Evolutionary conservation across 1,140 invertebrate genomes (phyloP), one percentile per base, ranked within the genome.

Genomic region (Cecropterus lyciades): DNA sequence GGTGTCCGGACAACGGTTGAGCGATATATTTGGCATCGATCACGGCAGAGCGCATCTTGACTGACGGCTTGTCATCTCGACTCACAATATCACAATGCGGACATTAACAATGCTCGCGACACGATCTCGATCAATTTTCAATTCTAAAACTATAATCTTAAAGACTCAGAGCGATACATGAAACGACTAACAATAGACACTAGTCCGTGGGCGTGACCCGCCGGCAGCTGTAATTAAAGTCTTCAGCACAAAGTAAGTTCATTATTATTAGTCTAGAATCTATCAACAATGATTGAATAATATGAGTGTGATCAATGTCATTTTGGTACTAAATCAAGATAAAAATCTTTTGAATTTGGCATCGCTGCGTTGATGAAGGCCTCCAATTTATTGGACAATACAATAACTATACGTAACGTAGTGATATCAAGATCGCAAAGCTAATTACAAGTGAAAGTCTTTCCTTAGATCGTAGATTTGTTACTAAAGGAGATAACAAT

Each of bases 361-460:
- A 57, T 13, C 16, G n/a, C n/a, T n/a, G n/a, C 11, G 11, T 20
- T 24, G 37, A 20, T 40, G 30, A 40, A 55, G 33, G 37, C 52
- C 52, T 40, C 52, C 15, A 55, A 40, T 42, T 55, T 55, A 55
- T n/a, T 11, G 37, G 37, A 37, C 52, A 43, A 20, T 57, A 17
- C 40, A 57, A 57, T 37, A n/a, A 42, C n/a, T 57, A 17, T 45
- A 56, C 40, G 40, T 57, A 57, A 57, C 55, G 8, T n/a, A 10
- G 20, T 20, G 40, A 20, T 57, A 57, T 57, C 40, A 57, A 43
- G 37, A 57, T 57, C 6, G 55, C n/a, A 57, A 57, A 57, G 16
- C 40, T 57, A 57, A 57, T 57, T 57, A 57, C 9, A 45, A 45
- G 55, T 43, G 55, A 57, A 57, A 57, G 55, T 57, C 55, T 57